Base-by-base conservation (phyloP, 37 sponge, comb jelly and placozoan species). In the Trichoplax adhaerens region DNA sequence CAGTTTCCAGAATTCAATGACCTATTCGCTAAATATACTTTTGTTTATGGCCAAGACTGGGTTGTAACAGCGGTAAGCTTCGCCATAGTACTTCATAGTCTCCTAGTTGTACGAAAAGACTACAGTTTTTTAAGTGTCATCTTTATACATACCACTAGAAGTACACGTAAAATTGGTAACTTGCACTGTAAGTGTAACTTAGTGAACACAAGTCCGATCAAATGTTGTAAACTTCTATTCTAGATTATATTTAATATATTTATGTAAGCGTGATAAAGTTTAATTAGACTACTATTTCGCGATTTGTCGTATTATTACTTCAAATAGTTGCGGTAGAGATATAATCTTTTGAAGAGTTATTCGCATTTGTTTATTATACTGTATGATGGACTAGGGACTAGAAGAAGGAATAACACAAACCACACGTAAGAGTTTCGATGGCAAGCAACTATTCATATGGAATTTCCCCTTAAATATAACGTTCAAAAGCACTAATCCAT, bases 361-460 rank as follows among this genome's bases (percentile, higher is more conserved):
- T 29, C 29, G 29, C 29, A 29, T 29, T 29, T 29, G 29, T 29
- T 29, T 29, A 29, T 29, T 29, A 29, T 29, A 29, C 29, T 29
- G 29, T 29, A 29, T 29, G 29, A 29, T 29, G 29, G 29, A 29
- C 29, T 29, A 83, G 91, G 93, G 93, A 46, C 76, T 91, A 64
- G 78, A 87, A 50, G 93, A 96, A 64, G 98, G 98, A 62, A 96
- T 91, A 60, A 85, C 93, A n/a, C 98, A 96, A 77, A 86, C 91
- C 46, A 80, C 93, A 50, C 83, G 72, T 72, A 85, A 97, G 56
- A 79, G 69, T n/a, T 73, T 77, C 61, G 81, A 83, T 53, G 74
- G 71, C 5, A 83, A 75, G 55, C 72, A 86, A 65, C 53, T 77
- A 47, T 88, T 96, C 78, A 87, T 91, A 3, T 96, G 98, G 98